These are phyloP conservation scores for Tetragnatha versicolor DNA, from an alignment of 1,140 invertebrate genomes.

Conservation along the genomic window DNA sequence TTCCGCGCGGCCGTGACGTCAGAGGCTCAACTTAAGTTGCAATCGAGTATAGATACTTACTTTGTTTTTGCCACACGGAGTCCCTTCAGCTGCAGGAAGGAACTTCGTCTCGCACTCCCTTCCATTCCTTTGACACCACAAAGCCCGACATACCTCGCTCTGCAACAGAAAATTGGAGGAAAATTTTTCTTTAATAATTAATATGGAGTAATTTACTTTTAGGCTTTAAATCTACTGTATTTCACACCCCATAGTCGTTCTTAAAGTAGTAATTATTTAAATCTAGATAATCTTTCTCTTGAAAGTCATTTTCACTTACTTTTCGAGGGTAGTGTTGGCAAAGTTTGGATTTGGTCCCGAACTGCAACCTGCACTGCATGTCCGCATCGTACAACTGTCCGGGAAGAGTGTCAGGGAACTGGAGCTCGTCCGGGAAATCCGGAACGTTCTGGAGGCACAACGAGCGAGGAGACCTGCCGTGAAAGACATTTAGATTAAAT, in stretches of 20 bases:
- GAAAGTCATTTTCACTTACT: too few relatives aligned
- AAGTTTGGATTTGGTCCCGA: constrained; percentile 74
- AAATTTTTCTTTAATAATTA: not conserved
- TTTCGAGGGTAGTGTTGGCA: constrained; percentile 72
- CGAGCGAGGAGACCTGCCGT: constrained; percentile 61
- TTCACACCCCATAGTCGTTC: too few relatives aligned
- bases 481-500: too few relatives aligned
- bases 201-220: not conserved
- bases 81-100: constrained; percentile 84
- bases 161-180: not conserved
- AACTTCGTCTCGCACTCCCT: constrained; percentile 82
- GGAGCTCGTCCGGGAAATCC: constrained; percentile 56
- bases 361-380: constrained; percentile 84
- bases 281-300: too few relatives aligned
- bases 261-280: too few relatives aligned
- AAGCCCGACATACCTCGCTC: constrained; percentile 75
- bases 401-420: constrained; percentile 61
- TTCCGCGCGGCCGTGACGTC: too few relatives aligned
- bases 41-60: too few relatives aligned
- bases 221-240: too few relatives aligned
- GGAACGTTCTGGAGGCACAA: constrained; percentile 61
- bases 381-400: constrained; percentile 86
- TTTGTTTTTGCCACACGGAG: constrained; percentile 78
- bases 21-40: too few relatives aligned
- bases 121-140: constrained; percentile 83